A percentile compares a stretch with the other conserved stretches of the same genome.
These are phyloP conservation scores for Protomyctophum bolini DNA, from an alignment of 2,113 vertebrate genomes.

Conservation along the genomic window DNA sequence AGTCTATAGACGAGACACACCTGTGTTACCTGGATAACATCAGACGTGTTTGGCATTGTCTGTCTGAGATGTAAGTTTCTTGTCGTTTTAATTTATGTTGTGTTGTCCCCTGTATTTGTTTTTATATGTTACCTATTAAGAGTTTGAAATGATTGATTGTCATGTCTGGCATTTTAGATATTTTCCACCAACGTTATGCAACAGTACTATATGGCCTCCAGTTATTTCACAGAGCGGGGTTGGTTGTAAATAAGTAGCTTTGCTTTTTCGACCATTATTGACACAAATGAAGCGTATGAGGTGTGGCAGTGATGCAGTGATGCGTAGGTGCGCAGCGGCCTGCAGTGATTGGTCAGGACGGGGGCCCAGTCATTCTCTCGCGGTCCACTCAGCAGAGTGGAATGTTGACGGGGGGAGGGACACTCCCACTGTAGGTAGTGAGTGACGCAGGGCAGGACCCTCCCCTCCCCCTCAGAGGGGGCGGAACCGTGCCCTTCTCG, in stretches of 20 bases:
- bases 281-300: conserved; percentile 33
- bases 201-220: conserved; percentile 10
- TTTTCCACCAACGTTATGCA: conserved; percentile 39
- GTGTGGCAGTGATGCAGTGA: conserved; percentile 54
- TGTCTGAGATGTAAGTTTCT: too few species aligned
- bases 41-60: too few species aligned
- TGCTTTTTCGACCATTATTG: background rate
- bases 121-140: too few species aligned
- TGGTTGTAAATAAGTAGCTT: too few species aligned
- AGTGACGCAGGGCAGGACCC: conserved; percentile 11
- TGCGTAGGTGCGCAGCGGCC: conserved; percentile 33
- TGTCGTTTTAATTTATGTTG: too few species aligned
- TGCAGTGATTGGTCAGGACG: conserved; percentile 51
- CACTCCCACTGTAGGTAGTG: conserved; percentile 43
- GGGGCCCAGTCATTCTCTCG: background rate
- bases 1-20: too few species aligned
- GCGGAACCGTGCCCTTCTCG: background rate
- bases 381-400: background rate
- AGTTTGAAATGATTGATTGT: too few species aligned
- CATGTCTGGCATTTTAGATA: background rate
- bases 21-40: too few species aligned
- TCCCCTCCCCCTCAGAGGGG: conserved; percentile 1
- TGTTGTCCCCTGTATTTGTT: too few species aligned
- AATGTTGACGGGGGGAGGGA: conserved; percentile 16
- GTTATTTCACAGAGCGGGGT: background rate